Base-by-base conservation (phyloP, 2,888 invertebrate genomes). In the Prenolepis imparis region DNA sequence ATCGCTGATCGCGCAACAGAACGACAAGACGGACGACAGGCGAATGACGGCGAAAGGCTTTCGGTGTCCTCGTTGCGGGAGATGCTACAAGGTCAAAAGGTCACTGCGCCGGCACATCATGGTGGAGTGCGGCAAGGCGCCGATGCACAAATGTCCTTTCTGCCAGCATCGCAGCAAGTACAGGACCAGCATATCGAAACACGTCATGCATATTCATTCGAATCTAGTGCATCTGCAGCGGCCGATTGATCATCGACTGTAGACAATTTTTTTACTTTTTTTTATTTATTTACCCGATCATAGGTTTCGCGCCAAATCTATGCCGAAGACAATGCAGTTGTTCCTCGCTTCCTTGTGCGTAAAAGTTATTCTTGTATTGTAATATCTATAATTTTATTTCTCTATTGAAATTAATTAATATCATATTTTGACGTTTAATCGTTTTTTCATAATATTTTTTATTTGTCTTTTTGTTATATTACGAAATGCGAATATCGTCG, bases 31-130 rank as follows among this genome's bases (percentile, higher is more conserved):
- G 21, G n/a, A 61, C 48, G 32, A 5, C 41, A 63, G 21, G 24
- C 36, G 44, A 32, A n/a, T 32, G 59, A 55, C 70, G 70, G 82
- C 59, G 84, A 87, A 73, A 83, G 84, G 55, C 85, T 96, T 95
- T 90, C 94, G 94, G 70, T 96, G 96, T 91, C 94, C 94, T 68
- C 95, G 95, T 66, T 96, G 96, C 90, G 95, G 95, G 85, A 95
- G 96, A 92, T 95, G 95, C 85, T 96, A 96, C 93, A 95, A 96
- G 90, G 95, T 96, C 63, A 96, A 96, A 91, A 95, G 96, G 12
- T 96, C 96, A 82, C 86, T 95, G 48, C 90, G 91, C 24, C 93
- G 94, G 57, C 95, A 95, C 82, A 84, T 94, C 39, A 92, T 92
- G 82, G 92, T 95, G 48, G 95, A 95, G 77, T 95, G 95, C 83